These are phyloP conservation scores for Drosophila lini DNA, from an alignment of 1,140 invertebrate genomes.

Conservation along the genomic window DNA sequence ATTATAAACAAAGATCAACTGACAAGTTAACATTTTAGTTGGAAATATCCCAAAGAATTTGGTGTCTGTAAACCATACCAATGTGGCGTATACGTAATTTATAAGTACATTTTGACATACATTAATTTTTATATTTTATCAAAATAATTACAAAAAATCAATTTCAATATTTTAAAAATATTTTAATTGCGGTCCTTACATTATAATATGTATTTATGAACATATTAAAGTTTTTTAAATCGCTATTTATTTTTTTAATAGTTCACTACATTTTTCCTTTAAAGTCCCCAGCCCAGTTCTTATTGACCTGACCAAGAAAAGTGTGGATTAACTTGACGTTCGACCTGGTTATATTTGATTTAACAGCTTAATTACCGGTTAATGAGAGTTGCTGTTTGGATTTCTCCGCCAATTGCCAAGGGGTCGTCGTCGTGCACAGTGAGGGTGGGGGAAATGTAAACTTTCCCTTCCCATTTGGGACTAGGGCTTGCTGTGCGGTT, in stretches of 20 bases:
- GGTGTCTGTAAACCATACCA: background rate
- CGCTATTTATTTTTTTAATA: too few relatives aligned
- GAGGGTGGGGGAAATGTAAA: constrained; percentile 20
- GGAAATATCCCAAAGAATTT: background rate
- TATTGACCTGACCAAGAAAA: background rate
- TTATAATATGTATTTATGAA: background rate
- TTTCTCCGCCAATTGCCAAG: constrained; percentile 42
- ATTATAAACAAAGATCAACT: background rate
- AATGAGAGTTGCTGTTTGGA: constrained; percentile 30
- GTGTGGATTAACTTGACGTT: background rate
- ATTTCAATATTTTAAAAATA: background rate
- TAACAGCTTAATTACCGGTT: constrained; percentile 38
- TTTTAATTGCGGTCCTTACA: too few relatives aligned
- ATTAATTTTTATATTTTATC: background rate
- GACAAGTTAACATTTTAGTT: background rate
- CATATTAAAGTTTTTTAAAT: too few relatives aligned
- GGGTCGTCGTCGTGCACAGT: constrained; percentile 14
- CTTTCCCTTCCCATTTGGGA: constrained; percentile 46
- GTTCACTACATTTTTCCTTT: too few relatives aligned
- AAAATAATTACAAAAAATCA: background rate
- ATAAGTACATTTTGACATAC: too few relatives aligned
- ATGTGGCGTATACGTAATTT: constrained; percentile 5
- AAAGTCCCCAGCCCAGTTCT: too few relatives aligned
- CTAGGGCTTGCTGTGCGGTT: constrained; percentile 36
- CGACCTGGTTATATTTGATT: constrained; percentile 25